Conservation (phyloP, 2,797 vertebrate species). For the Lepilemur ruficaudatus region DNA sequence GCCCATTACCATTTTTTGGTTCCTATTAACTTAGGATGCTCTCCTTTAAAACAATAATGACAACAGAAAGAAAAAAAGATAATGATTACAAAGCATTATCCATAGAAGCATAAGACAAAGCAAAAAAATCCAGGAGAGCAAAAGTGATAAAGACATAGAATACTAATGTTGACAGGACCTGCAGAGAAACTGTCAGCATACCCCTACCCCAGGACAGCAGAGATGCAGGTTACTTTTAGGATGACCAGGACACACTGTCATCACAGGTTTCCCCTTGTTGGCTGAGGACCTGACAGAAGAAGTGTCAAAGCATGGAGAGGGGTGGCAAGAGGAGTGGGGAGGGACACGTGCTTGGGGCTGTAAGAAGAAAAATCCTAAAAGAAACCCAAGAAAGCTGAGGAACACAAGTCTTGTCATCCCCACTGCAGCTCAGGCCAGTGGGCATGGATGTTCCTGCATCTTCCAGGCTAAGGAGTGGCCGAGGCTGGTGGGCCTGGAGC, state of each 20-base stretch:
- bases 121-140: neutral
- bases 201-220: neutral
- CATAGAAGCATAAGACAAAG: constrained; percentile 39
- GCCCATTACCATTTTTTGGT: constrained; percentile 71
- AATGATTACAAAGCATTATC: constrained; percentile 58
- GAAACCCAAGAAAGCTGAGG: constrained; percentile 70
- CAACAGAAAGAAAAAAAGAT: neutral
- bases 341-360: neutral
- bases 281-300: neutral
- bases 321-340: neutral
- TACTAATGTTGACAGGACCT: neutral
- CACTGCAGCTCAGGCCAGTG: constrained; percentile 38
- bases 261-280: neutral
- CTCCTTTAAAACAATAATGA: constrained; percentile 63
- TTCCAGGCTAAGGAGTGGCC: constrained; percentile 82
- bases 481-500: constrained; percentile 87
- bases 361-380: constrained; percentile 43
- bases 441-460: constrained; percentile 50
- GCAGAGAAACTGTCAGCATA: neutral
- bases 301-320: neutral
- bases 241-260: neutral
- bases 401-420: constrained; percentile 74
- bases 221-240: neutral
- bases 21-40: constrained; percentile 66
- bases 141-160: neutral